Evolutionary conservation across 2,888 invertebrate genomes (phyloP).

Genomic region (Plemyria rubiginata): DNA sequence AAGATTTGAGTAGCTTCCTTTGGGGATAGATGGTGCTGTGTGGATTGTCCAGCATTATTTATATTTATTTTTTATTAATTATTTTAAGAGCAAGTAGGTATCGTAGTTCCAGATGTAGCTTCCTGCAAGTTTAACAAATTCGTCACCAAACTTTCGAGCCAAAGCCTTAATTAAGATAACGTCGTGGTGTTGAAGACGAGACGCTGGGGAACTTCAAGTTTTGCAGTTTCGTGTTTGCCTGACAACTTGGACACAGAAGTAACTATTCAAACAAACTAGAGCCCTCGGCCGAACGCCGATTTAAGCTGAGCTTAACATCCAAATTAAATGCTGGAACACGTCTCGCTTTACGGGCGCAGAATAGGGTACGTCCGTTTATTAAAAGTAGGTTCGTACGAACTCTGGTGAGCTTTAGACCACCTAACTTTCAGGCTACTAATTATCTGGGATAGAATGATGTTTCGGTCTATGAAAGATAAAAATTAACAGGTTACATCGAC

Average conservation of each 20-base stretch:
- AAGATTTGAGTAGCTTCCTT: no score
- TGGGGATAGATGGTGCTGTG: no score
- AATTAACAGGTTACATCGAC: no score
- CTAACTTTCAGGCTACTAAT: neutral
- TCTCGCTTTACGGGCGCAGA: conserved; percentile 43
- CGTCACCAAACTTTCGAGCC: conserved; percentile 60
- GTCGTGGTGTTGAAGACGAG: conserved; percentile 56
- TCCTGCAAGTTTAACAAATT: conserved; percentile 63
- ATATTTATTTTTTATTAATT: no score
- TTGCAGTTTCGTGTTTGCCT: conserved; percentile 77
- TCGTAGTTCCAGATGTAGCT: conserved; percentile 37
- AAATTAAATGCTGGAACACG: conserved; percentile 71
- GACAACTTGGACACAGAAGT: conserved; percentile 75
- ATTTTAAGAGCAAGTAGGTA: neutral
- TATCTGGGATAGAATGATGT: no score
- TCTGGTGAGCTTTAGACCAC: neutral
- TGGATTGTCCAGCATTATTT: no score
- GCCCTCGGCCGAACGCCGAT: conserved; percentile 45
- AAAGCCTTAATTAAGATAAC: conserved; percentile 74
- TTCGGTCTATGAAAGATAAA: no score
- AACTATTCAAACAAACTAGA: conserved; percentile 72
- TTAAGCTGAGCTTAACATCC: conserved; percentile 61
- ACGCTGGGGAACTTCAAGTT: conserved; percentile 58
- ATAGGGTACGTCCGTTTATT: neutral
- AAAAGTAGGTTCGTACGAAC: neutral